Evolutionary conservation across 2,888 invertebrate species (phyloP).

Genomic region (Stratiomys singularior): DNA sequence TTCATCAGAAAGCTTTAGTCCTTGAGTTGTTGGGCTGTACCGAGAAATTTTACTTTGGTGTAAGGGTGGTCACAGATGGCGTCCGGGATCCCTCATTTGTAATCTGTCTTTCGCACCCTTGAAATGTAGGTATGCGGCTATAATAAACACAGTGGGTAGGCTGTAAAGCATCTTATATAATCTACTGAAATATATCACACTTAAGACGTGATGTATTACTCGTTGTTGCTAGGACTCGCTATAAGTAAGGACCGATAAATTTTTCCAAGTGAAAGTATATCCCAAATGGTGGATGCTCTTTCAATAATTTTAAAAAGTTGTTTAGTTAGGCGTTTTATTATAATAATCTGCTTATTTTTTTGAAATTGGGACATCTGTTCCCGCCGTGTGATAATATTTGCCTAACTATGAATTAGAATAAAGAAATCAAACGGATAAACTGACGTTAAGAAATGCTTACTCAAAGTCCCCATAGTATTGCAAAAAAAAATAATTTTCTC

Average conservation of each 20-base stretch:
- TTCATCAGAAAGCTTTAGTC: slow-evolving; percentile 32
- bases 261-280: slow-evolving; percentile 1
- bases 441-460: too few species aligned
- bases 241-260: slow-evolving; percentile 16
- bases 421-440: too few species aligned
- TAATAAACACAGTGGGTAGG: slow-evolving; percentile 39
- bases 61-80: slow-evolving; percentile 57
- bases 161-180: slow-evolving; percentile 64
- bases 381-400: neutral
- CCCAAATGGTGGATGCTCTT: slow-evolving; percentile 4
- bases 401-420: too few species aligned
- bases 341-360: slow-evolving; percentile 1
- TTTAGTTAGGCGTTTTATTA: neutral
- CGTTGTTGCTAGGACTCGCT: slow-evolving; percentile 7
- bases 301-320: neutral
- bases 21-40: slow-evolving; percentile 14
- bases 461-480: too few species aligned
- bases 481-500: too few species aligned
- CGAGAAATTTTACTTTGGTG: slow-evolving; percentile 49
- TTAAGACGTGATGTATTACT: slow-evolving; percentile 58
- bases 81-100: slow-evolving; percentile 56
- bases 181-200: slow-evolving; percentile 66
- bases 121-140: slow-evolving; percentile 54
- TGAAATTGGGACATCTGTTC: slow-evolving; percentile 7
- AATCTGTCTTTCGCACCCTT: slow-evolving; percentile 58